A percentile compares a stretch with the other conserved stretches of the same genome.
Evolutionary conservation across 2,888 invertebrate genomes (phyloP).

Genomic region (Atethmia centrago): DNA sequence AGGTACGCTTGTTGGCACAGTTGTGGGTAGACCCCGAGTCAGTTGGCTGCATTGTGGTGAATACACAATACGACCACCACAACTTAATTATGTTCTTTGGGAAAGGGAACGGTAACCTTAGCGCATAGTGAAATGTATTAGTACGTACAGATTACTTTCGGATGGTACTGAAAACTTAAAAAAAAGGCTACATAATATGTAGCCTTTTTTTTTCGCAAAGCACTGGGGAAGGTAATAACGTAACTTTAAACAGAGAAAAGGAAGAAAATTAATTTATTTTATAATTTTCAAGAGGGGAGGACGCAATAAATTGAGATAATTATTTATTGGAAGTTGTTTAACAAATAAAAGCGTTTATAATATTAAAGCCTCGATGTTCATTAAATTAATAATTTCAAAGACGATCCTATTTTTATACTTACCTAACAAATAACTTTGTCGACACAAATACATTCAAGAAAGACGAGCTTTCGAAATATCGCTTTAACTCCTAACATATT

Average conservation of each 20-base stretch:
- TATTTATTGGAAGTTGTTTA: slow-evolving; percentile 14
- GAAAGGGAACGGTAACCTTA: too few relatives aligned
- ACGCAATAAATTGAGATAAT: slow-evolving; percentile 4
- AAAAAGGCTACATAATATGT: too few relatives aligned
- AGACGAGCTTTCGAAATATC: slow-evolving; percentile 26
- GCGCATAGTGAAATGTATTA: too few relatives aligned
- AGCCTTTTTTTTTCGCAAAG: too few relatives aligned
- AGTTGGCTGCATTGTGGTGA: slow-evolving; percentile 44
- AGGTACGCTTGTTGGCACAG: neutral
- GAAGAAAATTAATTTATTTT: neutral
- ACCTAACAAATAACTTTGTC: slow-evolving; percentile 6
- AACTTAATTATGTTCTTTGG: slow-evolving; percentile 28
- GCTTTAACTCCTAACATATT: slow-evolving; percentile 44
- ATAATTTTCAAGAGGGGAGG: neutral
- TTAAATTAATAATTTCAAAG: slow-evolving; percentile 17
- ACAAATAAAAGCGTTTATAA: slow-evolving; percentile 20
- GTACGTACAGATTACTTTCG: too few relatives aligned
- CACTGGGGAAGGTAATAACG: too few relatives aligned
- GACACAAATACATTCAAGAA: too few relatives aligned
- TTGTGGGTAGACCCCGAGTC: slow-evolving; percentile 21
- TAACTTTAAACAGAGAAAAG: too few relatives aligned
- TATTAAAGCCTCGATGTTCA: slow-evolving; percentile 5
- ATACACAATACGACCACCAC: slow-evolving; percentile 50
- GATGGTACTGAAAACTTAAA: too few relatives aligned
- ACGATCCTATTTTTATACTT: neutral